Base-by-base conservation (phyloP, 1,140 invertebrate species). In the Helicoverpa armigera region DNA sequence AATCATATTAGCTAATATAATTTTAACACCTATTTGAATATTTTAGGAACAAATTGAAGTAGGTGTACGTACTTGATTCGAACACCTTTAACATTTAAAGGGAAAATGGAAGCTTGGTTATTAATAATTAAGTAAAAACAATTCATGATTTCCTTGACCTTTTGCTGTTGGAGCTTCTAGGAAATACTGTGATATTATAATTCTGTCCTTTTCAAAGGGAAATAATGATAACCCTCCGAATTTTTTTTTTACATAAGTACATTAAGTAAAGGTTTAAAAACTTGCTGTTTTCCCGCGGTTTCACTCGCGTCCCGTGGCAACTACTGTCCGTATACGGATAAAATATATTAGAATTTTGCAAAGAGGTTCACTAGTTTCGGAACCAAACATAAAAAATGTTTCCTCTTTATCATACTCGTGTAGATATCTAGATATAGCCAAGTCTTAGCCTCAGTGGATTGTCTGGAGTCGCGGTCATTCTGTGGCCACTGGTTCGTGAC, bases 401-500 rank as follows among this genome's bases (percentile, higher is more conserved):
- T 23, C 23, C 23, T 2, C 2, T 23, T 23, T 23, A 23, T 23
- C 23, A 23, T 23, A 23, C 2, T 23, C 23, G 0, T 29, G 14
- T 35, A 63, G 31, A 35, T 43, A 5, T 35, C 14, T n/a, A 23
- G 12, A 50, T 12, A 69, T 3, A 11, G 1, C 5, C 16, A 16
- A 53, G 67, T 53, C 14, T 13, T 14, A 53, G 48, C 18, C 67
- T 70, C 50, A 23, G 48, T 53, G 67, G 50, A 70, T 70, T 70
- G 11, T 53, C 67, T 13, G n/a, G 16, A 14, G 67, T 29, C 11
- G 67, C 50, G 67, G 67, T 29, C 67, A 53, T 13, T 70, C 50
- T 53, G 50, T 29, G 48, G 48, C 50, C 48, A 16, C 43, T 51
- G 50, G 65, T 0, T 70, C 67, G 67, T 70, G 67, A 70, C 67